Conservation (phyloP, 1,140 invertebrate species). For the Danaus melanippus region DNA sequence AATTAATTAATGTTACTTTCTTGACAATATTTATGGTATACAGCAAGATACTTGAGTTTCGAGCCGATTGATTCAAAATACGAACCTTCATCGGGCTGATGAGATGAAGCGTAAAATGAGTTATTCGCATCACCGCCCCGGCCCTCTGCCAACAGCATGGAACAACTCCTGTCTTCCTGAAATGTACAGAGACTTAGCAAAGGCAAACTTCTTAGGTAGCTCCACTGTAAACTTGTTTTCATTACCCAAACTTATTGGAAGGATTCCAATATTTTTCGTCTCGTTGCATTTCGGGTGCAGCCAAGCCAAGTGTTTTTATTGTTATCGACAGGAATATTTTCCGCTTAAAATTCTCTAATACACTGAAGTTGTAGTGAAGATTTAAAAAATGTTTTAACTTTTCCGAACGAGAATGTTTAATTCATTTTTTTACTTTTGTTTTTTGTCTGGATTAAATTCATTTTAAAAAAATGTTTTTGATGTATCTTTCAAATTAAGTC, state of each 20-base stretch:
- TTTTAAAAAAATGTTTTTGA: too few species aligned
- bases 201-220: constrained; percentile 49
- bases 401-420: not conserved
- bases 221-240: constrained; percentile 60
- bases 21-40: too few species aligned
- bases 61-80: constrained; percentile 47
- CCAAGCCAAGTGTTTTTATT: constrained; percentile 40
- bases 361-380: not conserved
- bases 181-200: constrained; percentile 56
- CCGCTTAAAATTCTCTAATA: constrained; percentile 21
- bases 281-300: constrained; percentile 48
- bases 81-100: constrained; percentile 44
- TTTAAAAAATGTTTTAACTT: constrained; percentile 3
- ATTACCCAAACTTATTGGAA: constrained; percentile 61
- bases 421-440: too few species aligned
- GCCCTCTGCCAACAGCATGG: constrained; percentile 47
- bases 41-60: constrained; percentile 27
- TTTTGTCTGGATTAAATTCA: too few species aligned
- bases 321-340: constrained; percentile 39
- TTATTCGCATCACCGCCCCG: constrained; percentile 53
- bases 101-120: constrained; percentile 63
- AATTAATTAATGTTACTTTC: too few species aligned
- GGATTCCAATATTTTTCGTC: constrained; percentile 59
- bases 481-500: too few species aligned
- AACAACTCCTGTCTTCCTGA: constrained; percentile 61